These are phyloP conservation scores for Hydrophis major DNA, from an alignment of 2,797 vertebrate genomes.

Conservation along the genomic window DNA sequence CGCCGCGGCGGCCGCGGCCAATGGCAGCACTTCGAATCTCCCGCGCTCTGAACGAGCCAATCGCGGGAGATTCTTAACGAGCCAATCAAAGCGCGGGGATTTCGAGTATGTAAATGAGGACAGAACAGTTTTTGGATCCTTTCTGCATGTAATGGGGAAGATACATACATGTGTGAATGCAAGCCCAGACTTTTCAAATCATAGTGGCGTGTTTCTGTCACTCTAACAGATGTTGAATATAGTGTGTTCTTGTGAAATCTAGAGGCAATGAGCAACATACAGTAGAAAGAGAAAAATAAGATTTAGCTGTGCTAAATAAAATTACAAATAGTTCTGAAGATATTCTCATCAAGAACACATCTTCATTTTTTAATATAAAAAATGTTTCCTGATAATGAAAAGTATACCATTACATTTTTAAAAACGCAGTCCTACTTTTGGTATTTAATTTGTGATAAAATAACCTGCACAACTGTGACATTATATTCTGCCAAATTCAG, in stretches of 20 bases:
- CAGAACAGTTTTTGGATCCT: neutral
- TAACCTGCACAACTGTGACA: no score
- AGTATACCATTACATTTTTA: neutral
- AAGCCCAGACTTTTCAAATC: conserved; percentile 17
- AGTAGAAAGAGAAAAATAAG: neutral
- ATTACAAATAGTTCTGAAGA: conserved; percentile 20
- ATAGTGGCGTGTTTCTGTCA: conserved; percentile 23
- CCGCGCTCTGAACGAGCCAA: no score
- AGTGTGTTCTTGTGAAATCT: conserved; percentile 28
- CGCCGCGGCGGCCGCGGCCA: no score
- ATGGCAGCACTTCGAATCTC: no score
- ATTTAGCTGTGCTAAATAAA: neutral
- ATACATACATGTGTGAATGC: neutral
- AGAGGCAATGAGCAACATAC: conserved; percentile 11
- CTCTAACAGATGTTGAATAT: conserved; percentile 23
- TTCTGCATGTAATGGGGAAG: neutral
- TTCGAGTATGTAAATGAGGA: no score
- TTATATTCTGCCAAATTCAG: neutral
- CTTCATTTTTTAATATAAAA: no score
- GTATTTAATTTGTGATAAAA: neutral
- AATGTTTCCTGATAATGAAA: neutral
- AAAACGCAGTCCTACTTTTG: neutral
- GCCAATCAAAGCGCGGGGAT: no score
- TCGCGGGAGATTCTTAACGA: no score
- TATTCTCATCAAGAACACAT: neutral